A percentile compares a stretch with the other conserved stretches of the same genome.
phyloP scores from a whole-genome alignment of 2,888 invertebrate species.

The Pachliopta kotzebuea region DNA sequence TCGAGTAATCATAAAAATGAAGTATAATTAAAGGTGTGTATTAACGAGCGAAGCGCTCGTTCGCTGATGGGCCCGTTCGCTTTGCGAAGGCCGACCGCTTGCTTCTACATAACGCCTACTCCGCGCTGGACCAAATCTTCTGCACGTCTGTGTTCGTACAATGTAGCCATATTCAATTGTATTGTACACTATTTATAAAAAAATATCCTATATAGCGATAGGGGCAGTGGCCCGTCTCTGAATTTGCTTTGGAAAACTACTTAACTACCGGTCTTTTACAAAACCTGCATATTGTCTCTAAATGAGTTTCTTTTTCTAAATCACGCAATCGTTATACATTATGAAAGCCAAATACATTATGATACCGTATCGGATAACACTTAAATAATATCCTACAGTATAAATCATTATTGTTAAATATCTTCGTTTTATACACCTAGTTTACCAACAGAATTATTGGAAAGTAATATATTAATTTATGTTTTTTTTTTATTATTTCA shows the following conservation, averaged over 20 bases:
- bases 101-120: slow-evolving; percentile 36
- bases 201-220: too few relatives aligned
- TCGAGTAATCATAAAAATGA: slow-evolving; percentile 46
- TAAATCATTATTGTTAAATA: too few relatives aligned
- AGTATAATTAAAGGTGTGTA: slow-evolving; percentile 53
- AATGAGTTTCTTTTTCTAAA: background rate
- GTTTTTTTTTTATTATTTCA: background rate
- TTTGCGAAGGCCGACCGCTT: slow-evolving; percentile 66
- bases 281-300: background rate
- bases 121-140: slow-evolving; percentile 34
- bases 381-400: too few relatives aligned
- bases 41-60: slow-evolving; percentile 50
- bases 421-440: too few relatives aligned
- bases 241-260: too few relatives aligned
- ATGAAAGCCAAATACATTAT: too few relatives aligned
- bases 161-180: background rate
- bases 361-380: too few relatives aligned
- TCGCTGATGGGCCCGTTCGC: slow-evolving; percentile 67
- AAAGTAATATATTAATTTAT: too few relatives aligned
- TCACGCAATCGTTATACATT: too few relatives aligned
- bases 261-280: background rate
- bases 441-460: too few relatives aligned
- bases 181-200: background rate
- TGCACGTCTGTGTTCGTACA: slow-evolving; percentile 21
- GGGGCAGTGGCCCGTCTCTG: too few relatives aligned